Percentiles rank a stretch among this genome's conserved stretches.
Conservation (phyloP, 2,888 invertebrate species). For the Cantharis flavilabris region DNA sequence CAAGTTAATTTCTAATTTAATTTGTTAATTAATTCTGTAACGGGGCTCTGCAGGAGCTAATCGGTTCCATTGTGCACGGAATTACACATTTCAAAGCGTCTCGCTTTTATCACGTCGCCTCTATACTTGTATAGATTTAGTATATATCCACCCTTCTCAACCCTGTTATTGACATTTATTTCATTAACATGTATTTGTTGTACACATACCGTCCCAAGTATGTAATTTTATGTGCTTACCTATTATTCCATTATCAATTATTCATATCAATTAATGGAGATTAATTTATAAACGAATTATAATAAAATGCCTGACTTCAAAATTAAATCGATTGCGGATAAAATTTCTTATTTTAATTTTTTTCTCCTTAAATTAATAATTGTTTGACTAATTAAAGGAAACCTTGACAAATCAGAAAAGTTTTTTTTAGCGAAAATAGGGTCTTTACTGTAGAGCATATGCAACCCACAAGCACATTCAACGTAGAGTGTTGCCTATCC, state of each 20-base stretch:
- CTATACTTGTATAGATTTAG: conserved; percentile 44
- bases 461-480: background rate
- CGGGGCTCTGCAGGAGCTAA: conserved; percentile 54
- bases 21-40: conserved; percentile 60
- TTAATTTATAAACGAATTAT: background rate
- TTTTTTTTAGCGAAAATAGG: background rate
- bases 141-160: conserved; percentile 40
- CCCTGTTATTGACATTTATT: conserved; percentile 51
- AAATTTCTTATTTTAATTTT: background rate
- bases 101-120: conserved; percentile 37
- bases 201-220: conserved; percentile 18
- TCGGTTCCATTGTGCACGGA: conserved; percentile 54
- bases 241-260: conserved; percentile 6
- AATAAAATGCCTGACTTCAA: background rate
- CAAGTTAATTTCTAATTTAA: conserved; percentile 61
- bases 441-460: background rate
- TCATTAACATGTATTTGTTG: conserved; percentile 40
- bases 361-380: background rate
- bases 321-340: background rate
- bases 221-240: conserved; percentile 19
- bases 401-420: background rate
- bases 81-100: conserved; percentile 51
- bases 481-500: background rate
- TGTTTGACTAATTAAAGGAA: background rate
- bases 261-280: conserved; percentile 5